Base-by-base conservation (phyloP, 2,888 invertebrate species). In the Palloptera scutellata region DNA sequence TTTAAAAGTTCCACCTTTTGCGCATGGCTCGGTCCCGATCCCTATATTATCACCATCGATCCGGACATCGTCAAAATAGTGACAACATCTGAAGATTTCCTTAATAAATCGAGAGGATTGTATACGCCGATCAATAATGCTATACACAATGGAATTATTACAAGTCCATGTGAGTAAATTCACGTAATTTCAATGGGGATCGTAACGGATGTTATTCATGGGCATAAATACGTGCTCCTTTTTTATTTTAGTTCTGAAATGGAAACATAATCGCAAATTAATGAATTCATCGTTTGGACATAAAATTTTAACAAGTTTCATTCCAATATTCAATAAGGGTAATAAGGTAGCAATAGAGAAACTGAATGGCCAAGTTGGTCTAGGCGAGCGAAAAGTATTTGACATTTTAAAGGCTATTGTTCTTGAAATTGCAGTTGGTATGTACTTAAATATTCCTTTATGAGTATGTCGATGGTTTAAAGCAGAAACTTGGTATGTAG, bases 231-330 rank as follows among this genome's bases (percentile, higher is more conserved):
- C n/a, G n/a, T n/a, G n/a, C n/a, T n/a, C n/a, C 6, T 30, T 30
- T 30, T 4, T 30, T 30, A 9, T 13, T 45, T 1, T 20, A 66
- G 67, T 17, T 17, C 11, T 54, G 8, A 54, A 70, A 58, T 77
- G 77, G 77, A 74, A 68, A 13, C 70, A 71, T n/a, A 72, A 76
- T 66, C 74, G 78, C 10, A 76, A 76, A 55, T 70, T 75, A 0
- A 64, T 78, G 13, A 76, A 72, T 30, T 71, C 75, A 3, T 72
- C 75, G 11, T 75, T 78, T 40, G 73, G 72, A 64, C 70, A 73
- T 40, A 74, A 72, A 11, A 74, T 75, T 45, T 42, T 78, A 13
- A 60, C 71, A 41, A 73, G 72, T 17, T 76, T 78, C 48, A 71
- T 78, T 43, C 77, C 77, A 4, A 73, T 74, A n/a, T 77, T 77